phyloP scores from a whole-genome alignment of 2,113 vertebrate species.

The Rhegmatorhina hoffmannsi region DNA sequence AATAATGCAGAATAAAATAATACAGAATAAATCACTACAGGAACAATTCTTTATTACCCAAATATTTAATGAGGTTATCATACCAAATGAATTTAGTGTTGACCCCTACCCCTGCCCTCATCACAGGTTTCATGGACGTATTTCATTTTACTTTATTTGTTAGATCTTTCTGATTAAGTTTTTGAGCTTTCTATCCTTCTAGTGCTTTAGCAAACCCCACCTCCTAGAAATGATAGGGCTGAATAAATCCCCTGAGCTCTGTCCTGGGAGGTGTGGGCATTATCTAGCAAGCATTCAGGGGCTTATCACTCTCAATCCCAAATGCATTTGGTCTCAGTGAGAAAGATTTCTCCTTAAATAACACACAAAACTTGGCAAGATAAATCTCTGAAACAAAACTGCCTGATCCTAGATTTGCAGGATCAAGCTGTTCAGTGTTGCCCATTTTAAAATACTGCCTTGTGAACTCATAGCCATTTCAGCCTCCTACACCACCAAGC shows the following conservation, averaged over 20 bases:
- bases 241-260: background rate
- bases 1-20: background rate
- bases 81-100: background rate
- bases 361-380: background rate
- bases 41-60: background rate
- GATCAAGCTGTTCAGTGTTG: background rate
- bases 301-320: background rate
- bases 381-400: background rate
- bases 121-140: background rate
- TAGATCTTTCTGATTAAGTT: background rate
- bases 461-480: background rate
- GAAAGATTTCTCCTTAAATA: background rate
- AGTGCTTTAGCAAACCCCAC: background rate
- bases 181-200: background rate
- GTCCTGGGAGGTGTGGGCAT: background rate
- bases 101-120: background rate
- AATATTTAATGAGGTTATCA: background rate
- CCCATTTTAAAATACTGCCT: background rate
- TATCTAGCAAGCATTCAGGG: background rate
- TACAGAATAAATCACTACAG: background rate
- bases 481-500: background rate
- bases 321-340: background rate
- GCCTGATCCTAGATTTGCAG: background rate
- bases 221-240: background rate
- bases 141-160: background rate